phyloP scores from a whole-genome alignment of 2,797 vertebrate species.

The Tachyglossus aculeatus region DNA sequence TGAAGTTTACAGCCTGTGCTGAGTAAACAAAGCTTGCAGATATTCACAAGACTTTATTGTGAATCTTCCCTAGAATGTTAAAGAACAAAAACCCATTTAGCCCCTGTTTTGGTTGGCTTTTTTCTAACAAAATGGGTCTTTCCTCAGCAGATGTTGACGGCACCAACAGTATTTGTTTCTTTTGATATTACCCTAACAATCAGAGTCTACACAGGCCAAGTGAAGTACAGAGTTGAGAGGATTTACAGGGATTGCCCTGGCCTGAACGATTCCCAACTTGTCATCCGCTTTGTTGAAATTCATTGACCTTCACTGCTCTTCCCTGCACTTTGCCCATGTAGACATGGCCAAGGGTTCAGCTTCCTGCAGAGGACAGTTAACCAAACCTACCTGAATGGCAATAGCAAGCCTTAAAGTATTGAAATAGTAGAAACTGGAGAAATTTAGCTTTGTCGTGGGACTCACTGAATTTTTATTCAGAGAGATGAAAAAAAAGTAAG shows the following conservation, averaged over 20 bases:
- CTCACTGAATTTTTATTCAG: too few species aligned
- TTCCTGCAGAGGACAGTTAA: too few species aligned
- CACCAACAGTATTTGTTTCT: constrained; percentile 8
- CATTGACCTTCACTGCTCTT: not conserved
- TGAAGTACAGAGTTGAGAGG: not conserved
- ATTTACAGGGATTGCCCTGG: not conserved
- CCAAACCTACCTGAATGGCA: too few species aligned
- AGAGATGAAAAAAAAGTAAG: too few species aligned
- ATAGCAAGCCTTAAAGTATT: too few species aligned
- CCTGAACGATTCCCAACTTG: not conserved
- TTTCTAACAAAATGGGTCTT: not conserved
- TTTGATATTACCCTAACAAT: not conserved
- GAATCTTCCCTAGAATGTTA: constrained; percentile 13
- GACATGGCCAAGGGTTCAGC: not conserved
- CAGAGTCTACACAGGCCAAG: not conserved
- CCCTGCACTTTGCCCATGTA: not conserved
- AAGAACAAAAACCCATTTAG: constrained; percentile 29
- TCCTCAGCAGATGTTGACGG: constrained; percentile 9
- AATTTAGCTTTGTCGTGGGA: too few species aligned
- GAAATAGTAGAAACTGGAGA: too few species aligned
- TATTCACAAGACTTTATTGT: constrained; percentile 58
- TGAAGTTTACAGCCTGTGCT: not conserved
- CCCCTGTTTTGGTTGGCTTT: not conserved
- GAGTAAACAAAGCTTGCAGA: constrained; percentile 27
- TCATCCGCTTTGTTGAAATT: not conserved